A percentile compares a stretch with the other conserved stretches of the same genome.
Evolutionary conservation across 2,888 invertebrate species (phyloP).

Genomic region (Calliopum simillimum): DNA sequence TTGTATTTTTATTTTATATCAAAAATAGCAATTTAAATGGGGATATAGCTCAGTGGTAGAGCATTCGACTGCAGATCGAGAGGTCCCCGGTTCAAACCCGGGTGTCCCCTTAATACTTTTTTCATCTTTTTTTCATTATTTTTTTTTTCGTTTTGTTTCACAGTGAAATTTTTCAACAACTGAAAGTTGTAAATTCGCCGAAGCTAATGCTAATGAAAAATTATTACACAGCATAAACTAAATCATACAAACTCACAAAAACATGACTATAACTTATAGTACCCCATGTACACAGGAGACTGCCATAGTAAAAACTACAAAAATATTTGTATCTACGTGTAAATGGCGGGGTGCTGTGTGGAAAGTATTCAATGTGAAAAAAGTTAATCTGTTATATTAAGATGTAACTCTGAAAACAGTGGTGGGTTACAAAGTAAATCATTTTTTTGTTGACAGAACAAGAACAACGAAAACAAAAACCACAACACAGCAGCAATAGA

Average conservation of each 20-base stretch:
- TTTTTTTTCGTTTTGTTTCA: not conserved
- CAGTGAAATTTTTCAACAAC: not conserved
- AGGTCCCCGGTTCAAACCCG: constrained; percentile 60
- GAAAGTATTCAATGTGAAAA: not conserved
- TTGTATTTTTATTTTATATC: no score
- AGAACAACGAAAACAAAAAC: constrained; percentile 10
- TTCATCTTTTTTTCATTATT: not conserved
- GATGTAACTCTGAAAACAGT: constrained; percentile 3
- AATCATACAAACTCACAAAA: not conserved
- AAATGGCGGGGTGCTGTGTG: not conserved
- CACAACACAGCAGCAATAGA: not conserved
- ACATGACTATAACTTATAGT: constrained; percentile 17
- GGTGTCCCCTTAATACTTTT: not conserved
- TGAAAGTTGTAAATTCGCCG: constrained; percentile 9
- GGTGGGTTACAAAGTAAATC: constrained; percentile 26
- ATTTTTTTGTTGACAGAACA: constrained; percentile 31
- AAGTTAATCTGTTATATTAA: constrained; percentile 17
- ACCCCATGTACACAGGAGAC: not conserved
- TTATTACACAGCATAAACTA: constrained; percentile 16
- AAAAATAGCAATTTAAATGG: constrained; percentile 36
- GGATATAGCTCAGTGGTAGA: constrained; percentile 63
- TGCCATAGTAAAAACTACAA: not conserved
- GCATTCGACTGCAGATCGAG: constrained; percentile 64
- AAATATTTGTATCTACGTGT: not conserved
- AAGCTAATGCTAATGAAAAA: constrained; percentile 31